Conservation (phyloP, 1,140 invertebrate genomes). For the Microplitis mediator region DNA sequence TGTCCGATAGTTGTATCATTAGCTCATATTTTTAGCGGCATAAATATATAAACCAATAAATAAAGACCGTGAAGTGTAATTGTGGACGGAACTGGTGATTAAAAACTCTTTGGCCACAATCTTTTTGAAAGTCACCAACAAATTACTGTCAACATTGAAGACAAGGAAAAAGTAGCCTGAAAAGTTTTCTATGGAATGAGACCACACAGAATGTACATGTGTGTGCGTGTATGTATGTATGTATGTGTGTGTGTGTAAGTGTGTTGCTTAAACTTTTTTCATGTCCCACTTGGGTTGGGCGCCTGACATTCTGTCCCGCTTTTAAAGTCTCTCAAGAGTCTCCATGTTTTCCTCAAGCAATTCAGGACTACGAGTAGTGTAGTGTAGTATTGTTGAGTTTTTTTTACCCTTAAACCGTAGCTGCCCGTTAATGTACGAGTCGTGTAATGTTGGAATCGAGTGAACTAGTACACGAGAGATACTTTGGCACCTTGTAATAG, state of each 20-base stretch:
- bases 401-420: constrained; percentile 25
- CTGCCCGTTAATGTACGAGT: constrained; percentile 56
- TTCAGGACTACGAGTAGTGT: neutral
- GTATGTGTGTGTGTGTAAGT: neutral
- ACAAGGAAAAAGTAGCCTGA: neutral
- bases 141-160: neutral
- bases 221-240: neutral
- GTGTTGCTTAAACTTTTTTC: neutral
- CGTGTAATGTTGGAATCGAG: constrained; percentile 48
- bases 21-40: too few species aligned
- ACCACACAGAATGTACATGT: neutral
- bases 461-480: too few species aligned
- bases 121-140: too few species aligned
- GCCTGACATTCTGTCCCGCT: constrained; percentile 12
- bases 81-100: too few species aligned
- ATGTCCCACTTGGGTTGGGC: constrained; percentile 21
- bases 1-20: too few species aligned
- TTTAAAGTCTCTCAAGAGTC: constrained; percentile 27
- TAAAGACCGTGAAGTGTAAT: too few species aligned
- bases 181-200: neutral
- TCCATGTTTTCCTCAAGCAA: constrained; percentile 22
- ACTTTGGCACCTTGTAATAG: neutral
- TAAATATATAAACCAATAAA: too few species aligned
- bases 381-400: neutral
- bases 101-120: too few species aligned